Evolutionary conservation across 2,888 invertebrate genomes (phyloP), one percentile per base, ranked within the genome.

Genomic region (Chydorus sphaericus): DNA sequence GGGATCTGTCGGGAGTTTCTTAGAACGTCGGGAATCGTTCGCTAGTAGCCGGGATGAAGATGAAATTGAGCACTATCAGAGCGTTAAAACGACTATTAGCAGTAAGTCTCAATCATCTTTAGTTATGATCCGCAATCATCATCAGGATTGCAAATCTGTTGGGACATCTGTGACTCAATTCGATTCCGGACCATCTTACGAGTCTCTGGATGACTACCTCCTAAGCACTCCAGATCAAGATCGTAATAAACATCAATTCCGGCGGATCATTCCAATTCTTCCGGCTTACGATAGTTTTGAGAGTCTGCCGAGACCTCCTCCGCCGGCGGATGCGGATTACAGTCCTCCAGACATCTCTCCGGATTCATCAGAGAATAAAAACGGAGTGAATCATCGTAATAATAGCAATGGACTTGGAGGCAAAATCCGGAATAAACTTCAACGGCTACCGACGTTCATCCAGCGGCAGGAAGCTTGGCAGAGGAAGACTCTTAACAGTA

Each of bases 201-300:
- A 51, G 20, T 51, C 51, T 14, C 51, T 51, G 11, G 51, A 51
- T 20, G 51, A 33, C 20, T 51, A 51, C 31, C 51, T 51, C 30
- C 29, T 51, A 18, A 51, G 33, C 20, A 33, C 51, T 16, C 33
- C 30, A 20, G 51, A 51, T 28, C 33, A 51, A 4, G 26, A 20
- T 11, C 44, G 44, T 1, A 20, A 26, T 20, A 16, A 38, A 4
- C 2, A 8, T 26, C 3, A 44, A 20, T 6, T 10, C 44, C 20
- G 26, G 44, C 8, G 23, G 16, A 23, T 26, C 20, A 2, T 23
- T 20, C 26, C 44, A 11, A 16, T 18, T 6, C 20, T 44, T 11
- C 23, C 26, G 10, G 20, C 20, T 20, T 44, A 26, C 44, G 44
- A 44, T 14, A 44, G 44, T 44, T 44, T 44, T 26, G 44, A 44